Conservation (phyloP, 2,113 vertebrate genomes). For the Piprites chloris region DNA sequence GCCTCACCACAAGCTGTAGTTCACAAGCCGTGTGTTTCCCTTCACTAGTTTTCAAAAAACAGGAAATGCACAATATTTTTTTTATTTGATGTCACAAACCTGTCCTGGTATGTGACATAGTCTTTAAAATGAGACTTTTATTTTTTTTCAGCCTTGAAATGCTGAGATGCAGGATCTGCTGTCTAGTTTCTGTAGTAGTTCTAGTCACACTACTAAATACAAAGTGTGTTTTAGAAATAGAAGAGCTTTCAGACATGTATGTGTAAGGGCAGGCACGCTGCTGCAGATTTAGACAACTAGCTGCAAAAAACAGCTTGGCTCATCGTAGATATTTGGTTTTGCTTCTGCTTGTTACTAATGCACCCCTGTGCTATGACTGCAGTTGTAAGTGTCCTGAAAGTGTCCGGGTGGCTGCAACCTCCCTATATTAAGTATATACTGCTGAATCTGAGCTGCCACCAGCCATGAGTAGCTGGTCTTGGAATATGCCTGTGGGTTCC, state of each 20-base stretch:
- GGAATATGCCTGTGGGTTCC: background rate
- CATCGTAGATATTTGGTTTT: background rate
- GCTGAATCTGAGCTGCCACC: background rate
- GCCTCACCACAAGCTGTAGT: background rate
- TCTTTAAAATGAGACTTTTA: background rate
- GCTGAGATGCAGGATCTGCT: background rate
- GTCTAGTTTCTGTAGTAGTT: background rate
- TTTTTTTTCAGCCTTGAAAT: background rate
- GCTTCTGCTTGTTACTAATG: background rate
- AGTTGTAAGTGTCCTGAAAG: background rate
- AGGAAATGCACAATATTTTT: background rate
- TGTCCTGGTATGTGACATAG: background rate
- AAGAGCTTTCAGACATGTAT: background rate
- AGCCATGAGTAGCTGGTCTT: background rate
- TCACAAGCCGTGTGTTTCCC: background rate
- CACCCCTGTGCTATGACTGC: background rate
- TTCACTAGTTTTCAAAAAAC: background rate
- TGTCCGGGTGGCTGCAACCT: background rate
- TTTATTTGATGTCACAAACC: background rate
- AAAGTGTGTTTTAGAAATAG: background rate
- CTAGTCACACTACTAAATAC: background rate
- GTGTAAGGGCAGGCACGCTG: background rate
- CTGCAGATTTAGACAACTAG: background rate
- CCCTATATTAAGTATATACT: background rate
- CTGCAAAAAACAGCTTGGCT: background rate